Base-by-base conservation (phyloP, 2,113 vertebrate species). In the Ondatra zibethicus region DNA sequence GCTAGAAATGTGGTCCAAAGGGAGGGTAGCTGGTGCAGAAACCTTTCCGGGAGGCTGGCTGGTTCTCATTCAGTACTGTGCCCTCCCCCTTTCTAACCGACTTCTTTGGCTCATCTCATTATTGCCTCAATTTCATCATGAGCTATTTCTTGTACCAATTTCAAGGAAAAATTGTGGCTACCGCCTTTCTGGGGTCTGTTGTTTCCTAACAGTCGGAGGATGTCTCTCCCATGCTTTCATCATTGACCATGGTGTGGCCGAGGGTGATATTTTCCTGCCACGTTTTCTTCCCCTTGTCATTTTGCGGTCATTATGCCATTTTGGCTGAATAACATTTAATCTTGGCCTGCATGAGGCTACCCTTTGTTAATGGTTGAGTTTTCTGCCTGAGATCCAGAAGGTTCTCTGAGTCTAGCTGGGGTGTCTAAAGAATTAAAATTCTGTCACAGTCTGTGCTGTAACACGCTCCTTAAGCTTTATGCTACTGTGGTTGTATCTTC, bases 391-490 rank as follows among this genome's bases (percentile, higher is more conserved):
- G 87, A 55, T 11, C 47, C 68, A 52, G 63, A 45, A 88, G 80
- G 92, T 52, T 84, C 65, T 94, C 85, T 93, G 92, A 85, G 31
- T 89, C 50, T 42, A 63, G 42, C n/a, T 52, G 66, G 58, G 19
- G 23, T 88, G 5, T 72, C 73, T 42, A 68, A 63, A 23, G 87
- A 7, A 80, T 95, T 10, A 78, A 77, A 77, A 14, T 61, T 96
- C 42, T 91, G 45, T 63, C 81, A 88, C 13, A 78, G 47, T 92
- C 78, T 86, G 66, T 23, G 84, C 2, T n/a, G 21, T 16, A 23
- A 4, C 55, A 14, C 81, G 11, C 29, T 84, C 80, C 72, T 82
- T 86, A 89, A 81, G 50, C 70, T 63, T 88, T 23, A 7, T 31
- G 14, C 52, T 58, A 14, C 1, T 25, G 6, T 89, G 33, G 31